These are phyloP conservation scores for Struthio camelus DNA, from an alignment of 2,113 vertebrate genomes.

Conservation along the genomic window DNA sequence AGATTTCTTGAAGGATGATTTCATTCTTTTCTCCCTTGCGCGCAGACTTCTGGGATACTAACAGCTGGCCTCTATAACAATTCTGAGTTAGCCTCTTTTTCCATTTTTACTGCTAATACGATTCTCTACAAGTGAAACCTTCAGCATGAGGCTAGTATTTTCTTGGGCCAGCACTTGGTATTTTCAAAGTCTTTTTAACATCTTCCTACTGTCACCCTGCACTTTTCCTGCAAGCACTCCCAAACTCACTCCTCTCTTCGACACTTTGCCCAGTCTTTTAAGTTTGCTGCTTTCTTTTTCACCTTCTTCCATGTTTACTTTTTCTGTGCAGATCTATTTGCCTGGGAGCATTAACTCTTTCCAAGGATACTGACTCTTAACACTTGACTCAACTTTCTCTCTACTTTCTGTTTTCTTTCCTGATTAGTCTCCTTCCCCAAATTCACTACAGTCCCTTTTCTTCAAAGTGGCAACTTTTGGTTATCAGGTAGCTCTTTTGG, in stretches of 20 bases:
- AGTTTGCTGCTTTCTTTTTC: not conserved
- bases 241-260: not conserved
- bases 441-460: not conserved
- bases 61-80: not conserved
- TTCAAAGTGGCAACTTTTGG: not conserved
- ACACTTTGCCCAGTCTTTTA: accelerated
- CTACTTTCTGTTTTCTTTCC: not conserved
- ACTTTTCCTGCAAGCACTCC: not conserved
- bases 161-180: not conserved
- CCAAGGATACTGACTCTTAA: not conserved
- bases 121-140: accelerated
- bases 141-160: not conserved
- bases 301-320: not conserved
- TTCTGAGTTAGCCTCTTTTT: not conserved
- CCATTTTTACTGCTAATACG: not conserved
- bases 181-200: not conserved
- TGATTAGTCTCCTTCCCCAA: not conserved
- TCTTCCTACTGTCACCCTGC: accelerated
- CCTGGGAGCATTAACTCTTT: not conserved
- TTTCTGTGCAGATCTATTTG: not conserved
- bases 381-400: not conserved
- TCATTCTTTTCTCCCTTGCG: not conserved
- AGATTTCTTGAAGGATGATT: not conserved
- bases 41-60: not conserved
- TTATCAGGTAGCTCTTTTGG: not conserved